Evolutionary conservation across 1,140 invertebrate genomes (phyloP), one percentile per base, ranked within the genome.

Genomic region (Rhizoglyphus robini): DNA sequence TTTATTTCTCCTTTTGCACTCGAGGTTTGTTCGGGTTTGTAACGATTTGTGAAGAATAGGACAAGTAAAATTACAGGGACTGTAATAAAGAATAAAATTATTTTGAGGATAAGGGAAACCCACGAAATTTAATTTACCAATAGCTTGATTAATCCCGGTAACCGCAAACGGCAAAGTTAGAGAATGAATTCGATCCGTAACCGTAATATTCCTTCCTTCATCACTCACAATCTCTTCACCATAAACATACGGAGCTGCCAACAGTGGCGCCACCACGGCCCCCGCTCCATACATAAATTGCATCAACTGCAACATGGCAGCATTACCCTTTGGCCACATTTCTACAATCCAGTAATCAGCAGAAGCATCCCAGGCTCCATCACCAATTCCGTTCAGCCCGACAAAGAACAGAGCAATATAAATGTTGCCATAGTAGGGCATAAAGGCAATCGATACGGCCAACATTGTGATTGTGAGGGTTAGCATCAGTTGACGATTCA

Each of bases 261-360:
- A 29, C 15, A 63, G 31, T 23, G 61, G 61, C 3, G 32, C 61
- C 18, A 38, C n/a, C 3, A 63, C 23, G 3, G 61, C 23, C 4
- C 61, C 61, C 5, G 11, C 8, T 29, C 61, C 61, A 49, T 63
- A 63, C 3, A 38, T 57, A 30, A 63, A 63, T 49, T 63, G 61
- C 11, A 13, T 58, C n/a, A 63, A 63, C 23, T 63, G 61, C 8
- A 63, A 36, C 13, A 49, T 25, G 13, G 23, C 11, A 18, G 61
- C 15, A 49, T 36, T 63, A 8, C 34, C 34, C 32, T 20, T 15
- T 49, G 32, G 61, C 36, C 36, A 63, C 36, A 63, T 63, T 23
- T 54, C 51, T 32, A 54, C 51, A 8, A 54, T 54, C 51, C 51
- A 54, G 23, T 11, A 54, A 20, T 23, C 51, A 32, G 8, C 23